Percentiles rank a stretch among this genome's conserved stretches.
phyloP scores from a whole-genome alignment of 2,888 invertebrate species.

The Mycalesis mineus region DNA sequence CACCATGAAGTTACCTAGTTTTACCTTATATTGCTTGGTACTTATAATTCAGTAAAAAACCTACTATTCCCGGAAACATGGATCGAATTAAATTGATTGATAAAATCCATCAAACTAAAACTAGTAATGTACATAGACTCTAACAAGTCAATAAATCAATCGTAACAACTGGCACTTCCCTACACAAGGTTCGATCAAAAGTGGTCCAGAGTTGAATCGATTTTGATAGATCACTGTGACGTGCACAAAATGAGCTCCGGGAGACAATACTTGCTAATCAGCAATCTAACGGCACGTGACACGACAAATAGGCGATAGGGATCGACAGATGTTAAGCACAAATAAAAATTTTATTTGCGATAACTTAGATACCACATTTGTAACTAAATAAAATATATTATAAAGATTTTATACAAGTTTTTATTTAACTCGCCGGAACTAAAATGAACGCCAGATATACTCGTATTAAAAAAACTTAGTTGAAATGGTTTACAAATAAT shows the following conservation, averaged over 20 bases:
- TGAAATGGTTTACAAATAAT: too few relatives aligned
- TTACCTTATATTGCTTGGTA: too few relatives aligned
- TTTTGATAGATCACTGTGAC: slow-evolving; percentile 40
- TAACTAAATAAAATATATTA: too few relatives aligned
- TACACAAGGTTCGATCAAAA: slow-evolving; percentile 35
- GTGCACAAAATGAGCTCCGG: slow-evolving; percentile 29
- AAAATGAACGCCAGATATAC: too few relatives aligned
- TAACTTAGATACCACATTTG: too few relatives aligned
- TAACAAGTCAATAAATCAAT: slow-evolving; percentile 30
- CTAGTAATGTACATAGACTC: not conserved
- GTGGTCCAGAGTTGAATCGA: slow-evolving; percentile 36
- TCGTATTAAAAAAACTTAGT: too few relatives aligned
- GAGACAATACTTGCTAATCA: slow-evolving; percentile 39
- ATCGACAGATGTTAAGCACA: slow-evolving; percentile 37
- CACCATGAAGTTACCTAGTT: too few relatives aligned
- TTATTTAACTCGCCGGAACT: too few relatives aligned
- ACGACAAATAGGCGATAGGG: slow-evolving; percentile 36
- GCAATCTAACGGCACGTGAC: slow-evolving; percentile 39
- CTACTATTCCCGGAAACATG: too few relatives aligned
- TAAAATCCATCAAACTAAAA: not conserved
- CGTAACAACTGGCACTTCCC: slow-evolving; percentile 30
- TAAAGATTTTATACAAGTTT: too few relatives aligned
- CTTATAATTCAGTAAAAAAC: too few relatives aligned
- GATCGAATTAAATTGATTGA: not conserved
- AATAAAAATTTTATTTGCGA: not conserved